Conservation (phyloP, 1,140 invertebrate genomes). For the Eurytemora carolleeae region DNA sequence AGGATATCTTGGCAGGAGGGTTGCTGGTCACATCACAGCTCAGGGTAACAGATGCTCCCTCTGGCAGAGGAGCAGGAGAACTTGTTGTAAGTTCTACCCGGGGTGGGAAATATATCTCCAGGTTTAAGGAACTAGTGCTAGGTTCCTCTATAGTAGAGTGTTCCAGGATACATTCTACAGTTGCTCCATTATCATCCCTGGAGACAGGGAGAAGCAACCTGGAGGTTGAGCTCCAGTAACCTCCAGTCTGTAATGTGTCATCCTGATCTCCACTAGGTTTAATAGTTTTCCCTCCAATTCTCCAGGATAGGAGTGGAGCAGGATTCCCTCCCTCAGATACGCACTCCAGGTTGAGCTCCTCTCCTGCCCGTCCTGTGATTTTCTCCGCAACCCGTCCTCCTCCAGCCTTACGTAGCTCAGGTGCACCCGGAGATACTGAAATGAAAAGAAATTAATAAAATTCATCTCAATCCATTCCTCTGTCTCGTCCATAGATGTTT, state of each 20-base stretch:
- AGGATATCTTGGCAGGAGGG: constrained; percentile 58
- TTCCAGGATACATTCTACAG: constrained; percentile 1
- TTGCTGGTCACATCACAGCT: constrained; percentile 62
- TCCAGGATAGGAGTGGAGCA: constrained; percentile 10
- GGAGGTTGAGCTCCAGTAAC: constrained; percentile 10
- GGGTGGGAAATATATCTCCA: constrained; percentile 23
- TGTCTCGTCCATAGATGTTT: too few relatives aligned
- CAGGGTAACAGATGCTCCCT: constrained; percentile 37
- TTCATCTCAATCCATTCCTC: too few relatives aligned
- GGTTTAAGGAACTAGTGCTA: constrained; percentile 32
- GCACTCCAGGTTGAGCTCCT: constrained; percentile 14
- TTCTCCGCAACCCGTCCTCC: background rate
- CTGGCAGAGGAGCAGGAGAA: background rate
- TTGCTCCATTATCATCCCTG: constrained; percentile 7
- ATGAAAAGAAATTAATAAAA: too few relatives aligned
- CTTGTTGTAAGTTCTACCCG: background rate
- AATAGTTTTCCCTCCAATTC: constrained; percentile 2
- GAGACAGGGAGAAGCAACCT: constrained; percentile 5
- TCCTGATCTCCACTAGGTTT: constrained; percentile 2
- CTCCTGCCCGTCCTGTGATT: constrained; percentile 1
- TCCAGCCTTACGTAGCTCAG: background rate
- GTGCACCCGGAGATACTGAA: background rate
- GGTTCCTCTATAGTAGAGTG: constrained; percentile 6
- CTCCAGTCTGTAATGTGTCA: background rate
- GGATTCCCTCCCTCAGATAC: constrained; percentile 14